These are phyloP conservation scores for Toxotes jaculatrix DNA, from an alignment of 2,113 vertebrate species.

Conservation along the genomic window DNA sequence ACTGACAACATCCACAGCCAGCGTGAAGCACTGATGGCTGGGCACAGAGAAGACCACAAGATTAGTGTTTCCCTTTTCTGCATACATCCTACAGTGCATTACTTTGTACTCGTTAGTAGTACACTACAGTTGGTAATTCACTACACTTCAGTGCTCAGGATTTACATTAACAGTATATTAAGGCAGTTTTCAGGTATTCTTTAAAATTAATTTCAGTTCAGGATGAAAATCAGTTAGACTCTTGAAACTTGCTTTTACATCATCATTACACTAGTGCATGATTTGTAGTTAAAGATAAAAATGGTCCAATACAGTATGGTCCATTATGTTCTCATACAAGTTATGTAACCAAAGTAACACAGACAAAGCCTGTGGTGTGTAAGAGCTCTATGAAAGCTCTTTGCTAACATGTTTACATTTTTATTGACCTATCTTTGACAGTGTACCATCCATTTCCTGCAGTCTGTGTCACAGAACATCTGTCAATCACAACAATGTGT, in stretches of 20 bases:
- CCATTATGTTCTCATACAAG: background rate
- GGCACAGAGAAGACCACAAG: background rate
- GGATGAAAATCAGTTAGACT: no score
- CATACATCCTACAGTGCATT: background rate
- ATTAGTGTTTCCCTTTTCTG: background rate
- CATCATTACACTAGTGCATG: background rate
- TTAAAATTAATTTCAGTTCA: no score
- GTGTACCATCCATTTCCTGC: constrained; percentile 19
- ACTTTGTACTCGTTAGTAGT: background rate
- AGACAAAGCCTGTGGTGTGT: background rate
- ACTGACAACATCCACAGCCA: constrained; percentile 8
- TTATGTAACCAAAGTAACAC: background rate
- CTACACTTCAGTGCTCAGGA: background rate
- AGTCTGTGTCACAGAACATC: constrained; percentile 52
- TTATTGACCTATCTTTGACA: constrained; percentile 10
- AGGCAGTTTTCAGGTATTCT: no score
- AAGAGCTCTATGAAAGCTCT: background rate
- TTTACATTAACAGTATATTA: background rate
- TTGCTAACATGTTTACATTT: constrained; percentile 16
- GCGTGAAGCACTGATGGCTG: background rate
- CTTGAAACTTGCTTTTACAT: no score
- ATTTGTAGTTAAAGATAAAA: constrained; percentile 1
- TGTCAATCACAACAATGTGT: constrained; percentile 36
- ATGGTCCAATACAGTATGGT: background rate
- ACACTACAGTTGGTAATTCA: background rate